Evolutionary conservation across 2,888 invertebrate species (phyloP).

Genomic region (Craniophora ligustri): DNA sequence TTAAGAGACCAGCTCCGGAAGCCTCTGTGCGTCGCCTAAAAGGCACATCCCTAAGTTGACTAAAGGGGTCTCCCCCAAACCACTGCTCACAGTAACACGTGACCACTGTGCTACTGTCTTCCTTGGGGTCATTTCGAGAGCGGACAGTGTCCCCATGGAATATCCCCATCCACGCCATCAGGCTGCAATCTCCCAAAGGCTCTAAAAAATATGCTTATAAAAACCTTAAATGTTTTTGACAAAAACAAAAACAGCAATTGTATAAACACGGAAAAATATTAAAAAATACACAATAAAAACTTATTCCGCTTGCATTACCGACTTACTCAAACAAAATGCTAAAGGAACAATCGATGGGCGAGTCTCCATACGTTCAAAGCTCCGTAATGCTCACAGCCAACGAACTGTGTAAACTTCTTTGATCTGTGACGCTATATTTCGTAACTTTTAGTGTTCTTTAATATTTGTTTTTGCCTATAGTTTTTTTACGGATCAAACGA

Average conservation of each 20-base stretch:
- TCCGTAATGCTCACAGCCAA: constrained; percentile 47
- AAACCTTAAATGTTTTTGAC: background rate
- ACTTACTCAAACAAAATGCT: constrained; percentile 37
- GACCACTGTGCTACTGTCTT: no score
- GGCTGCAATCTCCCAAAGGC: no score
- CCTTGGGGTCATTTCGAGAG: no score
- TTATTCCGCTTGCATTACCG: constrained; percentile 32
- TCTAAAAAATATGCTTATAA: background rate
- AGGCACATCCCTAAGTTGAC: no score
- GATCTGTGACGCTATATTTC: constrained; percentile 52
- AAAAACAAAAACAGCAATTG: background rate
- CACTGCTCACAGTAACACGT: no score
- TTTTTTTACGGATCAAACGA: constrained; percentile 6
- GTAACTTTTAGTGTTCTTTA: constrained; percentile 35
- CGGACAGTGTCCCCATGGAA: no score
- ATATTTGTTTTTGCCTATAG: constrained; percentile 42
- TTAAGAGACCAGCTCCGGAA: no score
- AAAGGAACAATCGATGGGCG: constrained; percentile 36
- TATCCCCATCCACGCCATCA: no score
- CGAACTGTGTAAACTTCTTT: constrained; percentile 60
- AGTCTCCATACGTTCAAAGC: constrained; percentile 55
- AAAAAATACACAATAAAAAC: constrained; percentile 23
- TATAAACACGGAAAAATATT: constrained; percentile 7
- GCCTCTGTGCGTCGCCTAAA: no score
- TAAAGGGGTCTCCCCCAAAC: no score